Evolutionary conservation across 2,113 vertebrate genomes (phyloP).

Genomic region (Nothocercus julius): DNA sequence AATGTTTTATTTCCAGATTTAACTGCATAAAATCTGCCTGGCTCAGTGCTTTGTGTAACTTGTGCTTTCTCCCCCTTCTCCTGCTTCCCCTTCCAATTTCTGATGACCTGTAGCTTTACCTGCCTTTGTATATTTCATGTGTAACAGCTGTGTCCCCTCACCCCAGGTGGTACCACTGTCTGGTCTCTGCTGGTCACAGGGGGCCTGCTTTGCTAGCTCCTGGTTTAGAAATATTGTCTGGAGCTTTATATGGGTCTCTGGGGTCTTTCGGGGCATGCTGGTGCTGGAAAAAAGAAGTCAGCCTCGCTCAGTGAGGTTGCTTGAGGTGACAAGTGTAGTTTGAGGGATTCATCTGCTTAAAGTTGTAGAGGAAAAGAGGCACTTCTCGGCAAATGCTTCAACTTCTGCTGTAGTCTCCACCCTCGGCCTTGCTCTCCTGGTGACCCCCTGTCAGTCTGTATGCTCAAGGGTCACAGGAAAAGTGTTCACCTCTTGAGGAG

Average conservation of each 20-base stretch:
- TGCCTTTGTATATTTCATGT: neutral
- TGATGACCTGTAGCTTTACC: neutral
- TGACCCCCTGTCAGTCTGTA: neutral
- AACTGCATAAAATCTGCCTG: neutral
- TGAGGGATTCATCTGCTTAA: neutral
- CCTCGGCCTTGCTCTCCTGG: neutral
- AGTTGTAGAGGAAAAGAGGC: neutral
- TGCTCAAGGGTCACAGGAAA: neutral
- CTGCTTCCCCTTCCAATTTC: neutral
- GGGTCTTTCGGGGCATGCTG: neutral
- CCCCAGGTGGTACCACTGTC: neutral
- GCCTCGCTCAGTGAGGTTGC: neutral
- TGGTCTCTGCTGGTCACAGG: accelerated
- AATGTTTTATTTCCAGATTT: neutral
- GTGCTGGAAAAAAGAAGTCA: accelerated
- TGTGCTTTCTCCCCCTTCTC: neutral
- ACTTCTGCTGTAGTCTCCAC: neutral
- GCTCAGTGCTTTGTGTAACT: neutral
- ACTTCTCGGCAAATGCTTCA: neutral
- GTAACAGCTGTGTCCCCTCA: neutral
- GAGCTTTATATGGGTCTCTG: neutral
- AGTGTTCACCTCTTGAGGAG: neutral
- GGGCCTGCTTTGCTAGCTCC: accelerated
- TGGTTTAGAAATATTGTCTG: neutral
- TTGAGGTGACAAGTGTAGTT: accelerated